Evolutionary conservation across 2,888 invertebrate genomes (phyloP), one percentile per base, ranked within the genome.

Genomic region (Taphrorychus bicolor): DNA sequence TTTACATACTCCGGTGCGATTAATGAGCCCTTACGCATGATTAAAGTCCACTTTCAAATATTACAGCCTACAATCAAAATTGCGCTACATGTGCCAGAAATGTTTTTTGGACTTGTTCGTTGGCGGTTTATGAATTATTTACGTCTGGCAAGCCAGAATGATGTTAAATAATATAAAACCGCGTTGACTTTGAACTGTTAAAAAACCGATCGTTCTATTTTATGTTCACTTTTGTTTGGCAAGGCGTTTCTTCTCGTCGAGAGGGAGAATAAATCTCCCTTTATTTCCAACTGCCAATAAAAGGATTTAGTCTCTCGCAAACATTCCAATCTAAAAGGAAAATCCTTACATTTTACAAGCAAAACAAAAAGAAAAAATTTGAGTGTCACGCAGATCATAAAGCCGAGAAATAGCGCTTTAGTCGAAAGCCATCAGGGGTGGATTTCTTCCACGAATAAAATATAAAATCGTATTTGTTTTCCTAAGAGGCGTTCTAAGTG

Each of bases 311-410:
- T 17, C 45, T 14, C 17, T 17, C 45, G 45, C 14, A 45, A 45
- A 45, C 45, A 45, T 32, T 32, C n/a, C 32, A 32, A 32, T 45
- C 45, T 45, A 17, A 45, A 45, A 45, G 45, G 45, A 45, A 32
- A 45, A 45, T 7, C 45, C 45, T 17, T 45, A 45, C 7, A 54
- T 32, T 54, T 32, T 24, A 7, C 32, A n/a, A 23, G 17, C 16
- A 54, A 54, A 52, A 52, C 19, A 52, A 52, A 22, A 51, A 5
- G 51, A 17, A 21, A 54, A 54, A 54, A 54, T 54, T 54, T 24
- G 17, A 54, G 24, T 54, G 54, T 54, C 54, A 24, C 24, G 24
- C 23, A 22, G 24, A 54, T 54, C 54, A 54, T 32, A 54, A 54
- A 54, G 54, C 54, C 17, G 51, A 51, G 48, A 48, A 19, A 48